Conservation (phyloP, 2,113 vertebrate genomes). For the Marcusenius ussheri region DNA sequence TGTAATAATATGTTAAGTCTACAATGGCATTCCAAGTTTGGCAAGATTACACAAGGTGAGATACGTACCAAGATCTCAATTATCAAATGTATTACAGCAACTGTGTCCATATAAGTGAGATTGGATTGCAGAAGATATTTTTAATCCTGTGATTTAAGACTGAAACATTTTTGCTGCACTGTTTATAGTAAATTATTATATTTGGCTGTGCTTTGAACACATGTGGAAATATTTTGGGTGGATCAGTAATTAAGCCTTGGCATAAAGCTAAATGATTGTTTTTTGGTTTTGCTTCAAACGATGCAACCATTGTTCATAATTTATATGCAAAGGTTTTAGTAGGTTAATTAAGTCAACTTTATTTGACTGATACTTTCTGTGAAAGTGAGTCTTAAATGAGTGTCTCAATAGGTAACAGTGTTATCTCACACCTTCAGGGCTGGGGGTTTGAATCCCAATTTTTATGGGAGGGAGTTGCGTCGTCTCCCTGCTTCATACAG, state of each 20-base stretch:
- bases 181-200: constrained; percentile 8
- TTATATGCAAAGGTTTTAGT: background rate
- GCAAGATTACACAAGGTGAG: background rate
- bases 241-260: background rate
- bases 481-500: background rate
- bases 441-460: background rate
- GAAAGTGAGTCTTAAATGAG: background rate
- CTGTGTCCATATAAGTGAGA: background rate
- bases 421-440: background rate
- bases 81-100: background rate
- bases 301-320: background rate
- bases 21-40: background rate
- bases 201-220: constrained; percentile 4
- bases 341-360: background rate
- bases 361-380: background rate
- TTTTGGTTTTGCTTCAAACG: background rate
- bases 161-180: background rate
- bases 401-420: background rate
- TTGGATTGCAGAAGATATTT: background rate
- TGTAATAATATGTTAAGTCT: background rate
- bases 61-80: background rate
- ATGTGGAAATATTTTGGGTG: background rate
- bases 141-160: constrained; percentile 5
- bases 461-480: background rate
- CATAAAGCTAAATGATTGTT: background rate